A percentile compares a stretch with the other conserved stretches of the same genome.
Conservation (phyloP, 1,140 invertebrate genomes). For the Drosophila grimshawi region DNA sequence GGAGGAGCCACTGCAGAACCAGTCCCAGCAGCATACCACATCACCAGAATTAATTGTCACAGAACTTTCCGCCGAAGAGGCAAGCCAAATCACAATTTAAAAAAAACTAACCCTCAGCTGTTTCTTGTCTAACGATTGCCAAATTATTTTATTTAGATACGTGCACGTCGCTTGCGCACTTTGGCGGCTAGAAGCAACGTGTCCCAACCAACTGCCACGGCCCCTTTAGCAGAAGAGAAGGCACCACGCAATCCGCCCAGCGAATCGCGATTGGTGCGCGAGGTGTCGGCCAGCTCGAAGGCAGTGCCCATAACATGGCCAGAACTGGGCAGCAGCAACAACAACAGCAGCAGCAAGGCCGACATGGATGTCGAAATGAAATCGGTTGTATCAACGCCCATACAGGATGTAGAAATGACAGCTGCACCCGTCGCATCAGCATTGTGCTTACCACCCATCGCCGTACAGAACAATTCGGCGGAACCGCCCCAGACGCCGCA, state of each 20-base stretch:
- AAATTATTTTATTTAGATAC: constrained; percentile 86
- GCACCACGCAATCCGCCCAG: constrained; percentile 45
- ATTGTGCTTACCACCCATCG: not conserved
- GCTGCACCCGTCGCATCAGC: constrained; percentile 12
- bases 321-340: constrained; percentile 10
- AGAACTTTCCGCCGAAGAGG: constrained; percentile 91
- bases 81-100: constrained; percentile 75
- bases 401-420: constrained; percentile 64
- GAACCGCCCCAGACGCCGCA: constrained; percentile 85
- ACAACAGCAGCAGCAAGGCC: constrained; percentile 41
- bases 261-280: constrained; percentile 66
- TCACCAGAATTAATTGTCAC: constrained; percentile 25
- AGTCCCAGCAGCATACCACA: not conserved
- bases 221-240: constrained; percentile 31
- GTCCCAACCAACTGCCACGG: constrained; percentile 1
- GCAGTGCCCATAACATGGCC: constrained; percentile 34
- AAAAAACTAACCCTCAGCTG: constrained; percentile 20
- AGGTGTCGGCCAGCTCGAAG: constrained; percentile 31
- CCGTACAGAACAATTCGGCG: constrained; percentile 38
- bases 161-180: constrained; percentile 88
- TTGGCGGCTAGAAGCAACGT: constrained; percentile 85
- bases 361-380: constrained; percentile 80
- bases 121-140: constrained; percentile 33
- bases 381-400: constrained; percentile 59
- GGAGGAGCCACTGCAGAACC: constrained; percentile 17